phyloP scores from a whole-genome alignment of 1,140 invertebrate genomes.

The Zaprionus ornatus region DNA sequence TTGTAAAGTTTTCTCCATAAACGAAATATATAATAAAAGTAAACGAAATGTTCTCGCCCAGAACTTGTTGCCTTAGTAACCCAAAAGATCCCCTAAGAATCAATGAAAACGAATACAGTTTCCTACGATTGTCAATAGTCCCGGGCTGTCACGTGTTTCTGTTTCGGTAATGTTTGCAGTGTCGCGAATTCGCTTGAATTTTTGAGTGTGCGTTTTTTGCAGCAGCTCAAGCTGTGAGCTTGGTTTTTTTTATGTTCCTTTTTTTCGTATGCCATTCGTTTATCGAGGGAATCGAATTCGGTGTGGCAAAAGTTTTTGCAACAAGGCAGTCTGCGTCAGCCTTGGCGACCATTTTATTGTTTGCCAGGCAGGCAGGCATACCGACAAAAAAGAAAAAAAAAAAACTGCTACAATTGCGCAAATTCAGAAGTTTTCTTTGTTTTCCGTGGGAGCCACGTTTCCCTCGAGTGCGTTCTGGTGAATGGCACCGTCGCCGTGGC shows the following conservation, averaged over 20 bases:
- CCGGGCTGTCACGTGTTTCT: conserved; percentile 19
- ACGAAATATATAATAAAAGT: no score
- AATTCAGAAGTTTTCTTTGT: conserved; percentile 67
- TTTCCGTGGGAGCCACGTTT: conserved; percentile 47
- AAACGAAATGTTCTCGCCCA: no score
- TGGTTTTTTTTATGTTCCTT: conserved; percentile 8
- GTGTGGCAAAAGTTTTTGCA: conserved; percentile 52
- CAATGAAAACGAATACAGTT: not conserved
- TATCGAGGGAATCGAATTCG: conserved; percentile 74
- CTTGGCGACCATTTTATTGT: conserved; percentile 74
- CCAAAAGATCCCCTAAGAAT: not conserved
- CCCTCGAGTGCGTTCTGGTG: conserved; percentile 71
- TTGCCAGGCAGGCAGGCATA: conserved; percentile 27
- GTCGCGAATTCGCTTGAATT: conserved; percentile 26
- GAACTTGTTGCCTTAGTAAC: not conserved
- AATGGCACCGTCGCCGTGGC: conserved; percentile 47
- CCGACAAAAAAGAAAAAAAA: not conserved
- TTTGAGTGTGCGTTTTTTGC: conserved; percentile 28
- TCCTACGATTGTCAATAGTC: conserved; percentile 2
- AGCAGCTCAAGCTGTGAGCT: conserved; percentile 1
- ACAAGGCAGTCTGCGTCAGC: conserved; percentile 35
- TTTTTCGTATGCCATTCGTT: conserved; percentile 29
- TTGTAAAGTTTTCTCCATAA: no score
- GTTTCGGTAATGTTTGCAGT: conserved; percentile 30
- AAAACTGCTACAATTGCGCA: conserved; percentile 68